Conservation (phyloP, 2,888 invertebrate species). For the Clusia tigrina region DNA sequence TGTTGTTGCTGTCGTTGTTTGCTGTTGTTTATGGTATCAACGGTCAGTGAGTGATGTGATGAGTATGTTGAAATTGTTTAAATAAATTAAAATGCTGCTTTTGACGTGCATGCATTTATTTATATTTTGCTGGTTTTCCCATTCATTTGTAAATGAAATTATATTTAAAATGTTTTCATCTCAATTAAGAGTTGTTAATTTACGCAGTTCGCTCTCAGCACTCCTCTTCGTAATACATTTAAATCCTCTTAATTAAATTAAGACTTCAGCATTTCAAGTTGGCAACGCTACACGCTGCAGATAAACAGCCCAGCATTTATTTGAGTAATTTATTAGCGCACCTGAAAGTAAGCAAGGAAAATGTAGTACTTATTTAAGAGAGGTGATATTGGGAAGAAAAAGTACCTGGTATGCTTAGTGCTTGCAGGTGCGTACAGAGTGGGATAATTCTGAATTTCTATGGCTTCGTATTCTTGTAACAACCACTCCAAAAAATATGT, state of each 20-base stretch:
- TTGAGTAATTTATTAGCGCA: too few relatives aligned
- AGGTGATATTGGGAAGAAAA: too few relatives aligned
- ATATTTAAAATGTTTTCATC: not conserved
- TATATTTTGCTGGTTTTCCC: not conserved
- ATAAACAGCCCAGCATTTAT: too few relatives aligned
- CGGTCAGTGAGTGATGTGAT: slow-evolving; percentile 21
- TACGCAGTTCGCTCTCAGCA: not conserved
- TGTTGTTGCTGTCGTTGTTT: slow-evolving; percentile 2
- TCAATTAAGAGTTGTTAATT: too few relatives aligned
- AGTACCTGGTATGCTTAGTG: too few relatives aligned
- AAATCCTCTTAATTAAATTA: not conserved
- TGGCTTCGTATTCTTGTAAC: too few relatives aligned
- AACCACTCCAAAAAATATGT: too few relatives aligned
- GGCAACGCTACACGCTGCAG: not conserved
- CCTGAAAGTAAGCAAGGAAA: too few relatives aligned
- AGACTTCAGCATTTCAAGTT: not conserved
- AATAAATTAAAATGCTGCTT: slow-evolving; percentile 43
- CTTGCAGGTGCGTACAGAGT: too few relatives aligned
- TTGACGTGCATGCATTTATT: slow-evolving; percentile 26
- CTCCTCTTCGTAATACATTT: not conserved
- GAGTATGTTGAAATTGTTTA: slow-evolving; percentile 26
- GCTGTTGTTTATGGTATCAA: slow-evolving; percentile 18
- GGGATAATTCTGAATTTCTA: too few relatives aligned
- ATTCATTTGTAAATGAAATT: not conserved
- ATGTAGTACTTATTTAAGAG: too few relatives aligned